Evolutionary conservation across 2,113 vertebrate genomes (phyloP), one percentile per base, ranked within the genome.

Genomic region (Grammomys dolichurus): DNA sequence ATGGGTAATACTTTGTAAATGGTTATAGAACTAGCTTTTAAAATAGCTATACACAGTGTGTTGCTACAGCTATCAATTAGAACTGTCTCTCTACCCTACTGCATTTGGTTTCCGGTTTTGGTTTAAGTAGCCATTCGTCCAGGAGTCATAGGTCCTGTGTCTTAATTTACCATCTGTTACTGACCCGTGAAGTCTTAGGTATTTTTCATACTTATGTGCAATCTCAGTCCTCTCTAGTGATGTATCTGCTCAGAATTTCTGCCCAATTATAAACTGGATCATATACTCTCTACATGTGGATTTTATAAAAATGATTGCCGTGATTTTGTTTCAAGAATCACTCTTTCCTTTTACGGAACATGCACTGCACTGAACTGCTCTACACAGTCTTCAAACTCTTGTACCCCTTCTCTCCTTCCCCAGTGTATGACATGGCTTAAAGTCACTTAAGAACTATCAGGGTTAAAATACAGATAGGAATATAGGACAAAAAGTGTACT

Each of bases 361-460:
- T 81, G 72, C 48, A 94, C 24, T 63, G 92, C 48, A 94, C 31
- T 63, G 92, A 89, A 63, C 48, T 91, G 90, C 70, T 28, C 26
- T 20, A 82, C 1, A 24, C 9, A 0, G 67, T 75, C 90, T 82
- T 70, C 70, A 84, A 77, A 56, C 43, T 78, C 88, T 36, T n/a
- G 12, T 43, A 51, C 60, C 26, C 17, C 58, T 65, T 85, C 69
- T 75, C 56, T 43, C 72, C 70, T 63, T 73, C 33, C 14, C 81
- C 89, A 69, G 40, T 80, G 58, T 56, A 75, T 54, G 20, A 87
- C 13, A 16, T 33, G 81, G 24, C 56, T 54, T 36, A 86, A 63
- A 19, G 43, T 89, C 69, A 84, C 90, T 90, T 43, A 65, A n/a
- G 56, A 87, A n/a, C 43, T 87, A 46, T 12, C 22, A 69, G 60